Evolutionary conservation across 2,113 vertebrate genomes (phyloP).

Genomic region (Forbesichthys agassizii): DNA sequence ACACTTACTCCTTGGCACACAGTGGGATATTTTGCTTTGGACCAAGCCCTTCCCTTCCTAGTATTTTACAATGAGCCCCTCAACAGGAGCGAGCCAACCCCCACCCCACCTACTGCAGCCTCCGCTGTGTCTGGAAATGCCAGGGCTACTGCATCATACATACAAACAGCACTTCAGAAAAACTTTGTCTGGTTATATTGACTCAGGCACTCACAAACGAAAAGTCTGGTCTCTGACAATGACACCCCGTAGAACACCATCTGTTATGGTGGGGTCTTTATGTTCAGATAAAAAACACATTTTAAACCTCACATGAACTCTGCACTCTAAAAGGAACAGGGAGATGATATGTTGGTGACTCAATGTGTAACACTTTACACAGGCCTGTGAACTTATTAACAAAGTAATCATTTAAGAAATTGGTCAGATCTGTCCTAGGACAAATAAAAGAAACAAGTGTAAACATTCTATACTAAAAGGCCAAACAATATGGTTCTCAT

Average conservation of each 20-base stretch:
- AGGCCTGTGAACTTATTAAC: too few relatives aligned
- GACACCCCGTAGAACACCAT: background rate
- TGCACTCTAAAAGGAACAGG: slow-evolving; percentile 1
- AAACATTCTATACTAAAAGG: too few relatives aligned
- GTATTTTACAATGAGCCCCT: slow-evolving; percentile 79
- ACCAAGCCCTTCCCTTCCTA: slow-evolving; percentile 98
- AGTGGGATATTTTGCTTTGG: slow-evolving; percentile 80
- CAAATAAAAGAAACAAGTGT: too few relatives aligned
- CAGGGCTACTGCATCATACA: slow-evolving; percentile 29
- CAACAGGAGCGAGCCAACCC: slow-evolving; percentile 42
- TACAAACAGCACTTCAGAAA: slow-evolving; percentile 15
- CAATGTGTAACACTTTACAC: too few relatives aligned
- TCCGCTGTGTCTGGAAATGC: slow-evolving; percentile 58
- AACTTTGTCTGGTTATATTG: background rate
- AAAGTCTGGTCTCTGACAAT: background rate
- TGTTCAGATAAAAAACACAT: slow-evolving; percentile 12
- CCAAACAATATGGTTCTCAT: too few relatives aligned
- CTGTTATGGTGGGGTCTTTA: background rate
- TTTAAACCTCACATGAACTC: slow-evolving; percentile 7
- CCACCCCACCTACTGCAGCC: slow-evolving; percentile 29
- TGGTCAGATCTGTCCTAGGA: too few relatives aligned
- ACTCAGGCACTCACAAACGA: slow-evolving; percentile 3
- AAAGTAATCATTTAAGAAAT: too few relatives aligned
- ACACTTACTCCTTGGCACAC: slow-evolving; percentile 65
- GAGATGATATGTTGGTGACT: background rate